These are phyloP conservation scores for Yponomeuta evonymella DNA, from an alignment of 2,888 invertebrate species.

Conservation along the genomic window DNA sequence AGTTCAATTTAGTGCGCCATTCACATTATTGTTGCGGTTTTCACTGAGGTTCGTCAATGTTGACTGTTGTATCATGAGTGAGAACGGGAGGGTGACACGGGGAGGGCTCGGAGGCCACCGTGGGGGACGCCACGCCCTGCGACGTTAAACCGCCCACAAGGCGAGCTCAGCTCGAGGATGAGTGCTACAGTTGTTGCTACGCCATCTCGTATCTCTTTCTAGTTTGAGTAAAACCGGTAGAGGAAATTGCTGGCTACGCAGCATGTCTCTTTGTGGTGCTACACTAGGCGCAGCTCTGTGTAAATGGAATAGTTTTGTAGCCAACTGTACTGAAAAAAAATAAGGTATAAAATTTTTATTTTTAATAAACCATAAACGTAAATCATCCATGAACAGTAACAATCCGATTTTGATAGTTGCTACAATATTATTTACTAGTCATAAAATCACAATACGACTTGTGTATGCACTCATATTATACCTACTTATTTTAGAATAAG, in stretches of 20 bases:
- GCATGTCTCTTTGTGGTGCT: neutral
- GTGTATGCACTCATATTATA: no score
- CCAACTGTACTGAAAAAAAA: no score
- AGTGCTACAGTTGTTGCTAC: neutral
- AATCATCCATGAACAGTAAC: no score
- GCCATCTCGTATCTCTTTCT: neutral
- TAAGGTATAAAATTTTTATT: no score
- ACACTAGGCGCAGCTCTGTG: neutral
- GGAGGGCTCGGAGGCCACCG: slow-evolving; percentile 8
- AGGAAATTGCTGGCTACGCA: neutral
- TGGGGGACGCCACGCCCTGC: slow-evolving; percentile 3
- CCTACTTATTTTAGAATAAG: no score
- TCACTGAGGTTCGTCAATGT: neutral
- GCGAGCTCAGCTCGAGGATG: neutral
- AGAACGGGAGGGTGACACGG: neutral
- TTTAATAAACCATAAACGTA: no score
- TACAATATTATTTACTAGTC: no score
- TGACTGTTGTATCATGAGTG: neutral
- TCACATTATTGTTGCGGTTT: neutral
- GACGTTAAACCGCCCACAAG: slow-evolving; percentile 5
- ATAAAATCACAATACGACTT: no score
- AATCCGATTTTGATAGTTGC: no score
- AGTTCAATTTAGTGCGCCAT: neutral
- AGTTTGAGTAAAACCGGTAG: neutral
- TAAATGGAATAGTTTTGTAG: no score